Conservation (phyloP, 2,113 vertebrate genomes). For the Terrapene triunguis region DNA sequence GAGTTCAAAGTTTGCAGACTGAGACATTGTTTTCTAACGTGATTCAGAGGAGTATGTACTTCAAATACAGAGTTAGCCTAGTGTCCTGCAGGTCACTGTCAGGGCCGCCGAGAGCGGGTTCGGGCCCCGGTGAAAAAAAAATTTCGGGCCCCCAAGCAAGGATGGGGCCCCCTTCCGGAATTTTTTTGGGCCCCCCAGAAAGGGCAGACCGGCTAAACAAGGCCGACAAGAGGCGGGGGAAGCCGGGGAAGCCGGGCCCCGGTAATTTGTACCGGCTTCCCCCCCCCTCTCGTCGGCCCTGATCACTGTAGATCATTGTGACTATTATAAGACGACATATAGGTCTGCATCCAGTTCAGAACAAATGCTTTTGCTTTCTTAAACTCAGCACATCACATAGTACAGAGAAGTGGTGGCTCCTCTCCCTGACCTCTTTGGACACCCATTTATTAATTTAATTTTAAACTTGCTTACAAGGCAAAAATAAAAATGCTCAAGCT, state of each 20-base stretch:
- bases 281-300: too few species aligned
- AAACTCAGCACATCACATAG: background rate
- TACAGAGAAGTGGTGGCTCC: background rate
- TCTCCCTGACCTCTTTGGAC: background rate
- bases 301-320: background rate
- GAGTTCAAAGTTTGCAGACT: constrained; percentile 16
- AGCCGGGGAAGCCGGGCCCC: too few species aligned
- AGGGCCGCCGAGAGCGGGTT: too few species aligned
- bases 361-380: background rate
- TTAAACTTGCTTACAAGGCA: background rate
- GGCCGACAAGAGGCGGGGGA: too few species aligned
- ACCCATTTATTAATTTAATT: background rate
- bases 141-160: too few species aligned
- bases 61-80: background rate
- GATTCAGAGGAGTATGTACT: background rate
- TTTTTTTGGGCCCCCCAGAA: too few species aligned
- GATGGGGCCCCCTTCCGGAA: too few species aligned
- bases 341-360: background rate
- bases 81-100: background rate
- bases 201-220: too few species aligned
- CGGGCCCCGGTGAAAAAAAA: too few species aligned
- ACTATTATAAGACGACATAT: background rate
- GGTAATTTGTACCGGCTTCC: too few species aligned
- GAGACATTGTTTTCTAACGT: constrained; percentile 37
- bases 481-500: background rate